These are phyloP conservation scores for Platichthys stellatus DNA, from an alignment of 2,113 vertebrate species.

Conservation along the genomic window DNA sequence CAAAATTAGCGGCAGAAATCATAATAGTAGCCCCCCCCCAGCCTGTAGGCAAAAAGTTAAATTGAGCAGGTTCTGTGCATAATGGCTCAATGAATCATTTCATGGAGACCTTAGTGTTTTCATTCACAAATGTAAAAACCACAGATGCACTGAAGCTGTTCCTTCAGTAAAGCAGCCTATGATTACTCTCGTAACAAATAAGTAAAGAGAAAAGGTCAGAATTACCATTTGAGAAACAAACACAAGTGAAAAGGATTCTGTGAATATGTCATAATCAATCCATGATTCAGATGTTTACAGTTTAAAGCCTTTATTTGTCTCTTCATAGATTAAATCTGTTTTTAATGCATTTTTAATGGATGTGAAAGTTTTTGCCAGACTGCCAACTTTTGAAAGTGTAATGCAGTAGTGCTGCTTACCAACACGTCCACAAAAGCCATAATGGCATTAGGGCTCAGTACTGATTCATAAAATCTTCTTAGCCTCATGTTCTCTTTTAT, in stretches of 20 bases:
- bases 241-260: background rate
- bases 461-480: too few species aligned
- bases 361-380: background rate
- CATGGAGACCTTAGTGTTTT: conserved; percentile 7
- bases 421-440: background rate
- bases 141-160: conserved; percentile 14
- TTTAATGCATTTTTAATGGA: background rate
- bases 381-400: background rate
- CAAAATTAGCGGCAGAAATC: conserved; percentile 7
- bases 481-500: too few species aligned
- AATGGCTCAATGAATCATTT: conserved; percentile 25
- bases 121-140: conserved; percentile 39
- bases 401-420: background rate
- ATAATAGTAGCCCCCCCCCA: background rate
- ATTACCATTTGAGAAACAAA: background rate
- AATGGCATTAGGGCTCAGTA: background rate
- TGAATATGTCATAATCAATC: background rate
- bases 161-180: too few species aligned
- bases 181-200: background rate
- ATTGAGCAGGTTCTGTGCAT: conserved; percentile 15
- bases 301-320: background rate
- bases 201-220: background rate
- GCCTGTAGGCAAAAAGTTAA: background rate
- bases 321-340: background rate
- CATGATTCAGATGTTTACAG: background rate